A percentile compares a stretch with the other conserved stretches of the same genome.
Evolutionary conservation across 2,113 vertebrate species (phyloP).

Genomic region (Tyto alba): DNA sequence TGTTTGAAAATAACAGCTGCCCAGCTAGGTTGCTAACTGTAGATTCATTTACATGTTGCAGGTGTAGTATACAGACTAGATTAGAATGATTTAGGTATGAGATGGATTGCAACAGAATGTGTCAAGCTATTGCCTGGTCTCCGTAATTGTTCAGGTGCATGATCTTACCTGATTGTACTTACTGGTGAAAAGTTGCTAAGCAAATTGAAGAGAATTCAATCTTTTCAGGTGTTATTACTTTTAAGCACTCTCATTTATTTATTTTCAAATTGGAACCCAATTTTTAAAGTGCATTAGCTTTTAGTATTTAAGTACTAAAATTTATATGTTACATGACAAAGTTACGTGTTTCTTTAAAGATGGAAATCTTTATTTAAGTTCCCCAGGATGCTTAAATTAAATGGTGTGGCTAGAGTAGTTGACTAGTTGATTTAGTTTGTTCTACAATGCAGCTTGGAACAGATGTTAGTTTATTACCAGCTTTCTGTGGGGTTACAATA

Average conservation of each 20-base stretch:
- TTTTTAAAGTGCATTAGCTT: background rate
- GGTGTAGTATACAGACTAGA: background rate
- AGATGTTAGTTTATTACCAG: constrained; percentile 12
- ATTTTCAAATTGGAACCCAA: background rate
- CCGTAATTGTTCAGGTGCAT: background rate
- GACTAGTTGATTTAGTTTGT: background rate
- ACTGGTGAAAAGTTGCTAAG: background rate
- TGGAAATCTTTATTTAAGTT: background rate
- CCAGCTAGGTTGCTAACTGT: background rate
- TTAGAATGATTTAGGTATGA: background rate
- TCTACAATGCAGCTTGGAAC: background rate
- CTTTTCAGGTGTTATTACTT: background rate
- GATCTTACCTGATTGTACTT: background rate
- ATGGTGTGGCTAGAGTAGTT: background rate
- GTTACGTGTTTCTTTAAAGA: background rate
- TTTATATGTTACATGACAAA: background rate
- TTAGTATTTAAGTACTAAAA: background rate
- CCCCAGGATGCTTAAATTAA: background rate
- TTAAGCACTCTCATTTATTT: background rate
- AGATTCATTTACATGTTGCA: background rate
- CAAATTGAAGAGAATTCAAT: background rate
- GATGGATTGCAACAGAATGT: background rate
- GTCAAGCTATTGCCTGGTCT: background rate
- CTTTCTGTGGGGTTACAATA: background rate
- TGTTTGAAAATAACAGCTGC: background rate